These are phyloP conservation scores for Hymenopus coronatus DNA, from an alignment of 2,888 invertebrate genomes.

Conservation along the genomic window DNA sequence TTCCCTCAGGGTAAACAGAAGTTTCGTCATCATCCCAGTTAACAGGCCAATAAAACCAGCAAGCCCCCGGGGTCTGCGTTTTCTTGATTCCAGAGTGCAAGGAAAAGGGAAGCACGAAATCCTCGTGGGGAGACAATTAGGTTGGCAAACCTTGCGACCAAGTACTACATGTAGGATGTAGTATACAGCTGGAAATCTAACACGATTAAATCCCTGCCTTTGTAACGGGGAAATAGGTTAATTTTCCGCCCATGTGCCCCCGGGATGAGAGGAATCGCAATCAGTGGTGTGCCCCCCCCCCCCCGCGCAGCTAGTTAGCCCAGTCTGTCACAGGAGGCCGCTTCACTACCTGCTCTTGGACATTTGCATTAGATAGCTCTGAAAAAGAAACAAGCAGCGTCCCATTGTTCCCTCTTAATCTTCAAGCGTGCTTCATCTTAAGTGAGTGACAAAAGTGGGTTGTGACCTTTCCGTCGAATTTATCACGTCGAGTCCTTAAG, in stretches of 20 bases:
- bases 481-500: neutral
- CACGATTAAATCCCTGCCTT: constrained; percentile 46
- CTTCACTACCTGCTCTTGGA: neutral
- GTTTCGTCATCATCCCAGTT: neutral
- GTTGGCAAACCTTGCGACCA: neutral
- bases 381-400: neutral
- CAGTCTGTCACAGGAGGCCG: neutral
- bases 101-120: neutral
- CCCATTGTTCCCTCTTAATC: neutral
- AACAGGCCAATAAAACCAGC: neutral
- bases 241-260: constrained; percentile 49
- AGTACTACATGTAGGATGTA: neutral
- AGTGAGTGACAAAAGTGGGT: neutral
- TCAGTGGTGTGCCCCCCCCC: constrained; percentile 3
- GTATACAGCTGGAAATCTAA: constrained; percentile 9
- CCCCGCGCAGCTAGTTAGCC: neutral
- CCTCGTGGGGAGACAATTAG: neutral
- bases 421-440: neutral
- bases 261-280: constrained; percentile 45
- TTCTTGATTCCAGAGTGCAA: neutral
- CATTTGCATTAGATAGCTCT: neutral
- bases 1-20: neutral
- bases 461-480: neutral
- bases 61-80: neutral
- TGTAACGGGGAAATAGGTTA: constrained; percentile 49